Conservation (phyloP, 2,113 vertebrate genomes). For the Aythya baeri region DNA sequence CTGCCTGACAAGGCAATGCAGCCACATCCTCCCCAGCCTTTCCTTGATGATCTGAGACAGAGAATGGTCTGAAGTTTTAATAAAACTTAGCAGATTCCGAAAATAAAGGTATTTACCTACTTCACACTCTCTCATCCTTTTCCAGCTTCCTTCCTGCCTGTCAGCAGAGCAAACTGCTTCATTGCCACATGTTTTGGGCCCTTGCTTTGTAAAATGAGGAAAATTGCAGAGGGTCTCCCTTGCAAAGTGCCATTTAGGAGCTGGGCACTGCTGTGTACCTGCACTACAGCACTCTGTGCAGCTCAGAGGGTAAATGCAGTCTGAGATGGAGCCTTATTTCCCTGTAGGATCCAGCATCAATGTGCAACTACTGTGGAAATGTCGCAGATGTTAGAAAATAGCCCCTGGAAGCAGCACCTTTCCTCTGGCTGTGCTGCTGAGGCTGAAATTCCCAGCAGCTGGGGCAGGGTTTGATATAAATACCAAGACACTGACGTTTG, state of each 20-base stretch:
- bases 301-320: background rate
- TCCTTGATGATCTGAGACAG: background rate
- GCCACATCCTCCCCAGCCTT: background rate
- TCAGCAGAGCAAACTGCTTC: background rate
- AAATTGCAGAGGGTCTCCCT: background rate
- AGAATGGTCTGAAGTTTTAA: background rate
- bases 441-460: background rate
- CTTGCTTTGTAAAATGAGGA: background rate
- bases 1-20: background rate
- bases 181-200: background rate
- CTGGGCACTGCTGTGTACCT: accelerated
- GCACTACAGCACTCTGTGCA: background rate
- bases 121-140: background rate
- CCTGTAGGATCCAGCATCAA: background rate
- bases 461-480: background rate
- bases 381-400: background rate
- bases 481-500: background rate
- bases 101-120: background rate
- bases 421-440: background rate
- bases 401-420: background rate
- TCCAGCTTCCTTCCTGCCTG: background rate
- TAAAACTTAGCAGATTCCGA: background rate
- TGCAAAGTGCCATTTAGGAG: background rate
- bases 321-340: background rate
- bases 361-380: background rate